Percentiles rank a stretch among this genome's conserved stretches.
Evolutionary conservation across 2,113 vertebrate species (phyloP).

Genomic region (Eurystomus gularis): DNA sequence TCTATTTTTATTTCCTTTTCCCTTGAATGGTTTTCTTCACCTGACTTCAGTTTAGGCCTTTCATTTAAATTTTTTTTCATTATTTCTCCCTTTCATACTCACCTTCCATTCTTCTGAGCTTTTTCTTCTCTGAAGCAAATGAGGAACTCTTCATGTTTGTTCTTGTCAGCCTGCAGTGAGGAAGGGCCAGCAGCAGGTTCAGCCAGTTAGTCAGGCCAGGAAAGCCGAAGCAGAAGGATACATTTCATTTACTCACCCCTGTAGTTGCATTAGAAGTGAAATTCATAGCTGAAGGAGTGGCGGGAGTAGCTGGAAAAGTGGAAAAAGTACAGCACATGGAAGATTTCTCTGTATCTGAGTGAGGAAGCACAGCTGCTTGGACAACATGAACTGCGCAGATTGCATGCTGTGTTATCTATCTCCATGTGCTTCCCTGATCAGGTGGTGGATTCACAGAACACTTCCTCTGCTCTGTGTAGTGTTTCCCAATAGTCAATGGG

Average conservation of each 20-base stretch:
- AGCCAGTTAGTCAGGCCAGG: not conserved
- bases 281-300: not conserved
- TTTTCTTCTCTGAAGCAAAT: not conserved
- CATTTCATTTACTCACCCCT: not conserved
- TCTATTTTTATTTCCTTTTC: not conserved
- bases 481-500: not conserved
- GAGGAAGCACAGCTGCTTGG: not conserved
- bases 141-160: conserved; percentile 9
- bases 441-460: not conserved
- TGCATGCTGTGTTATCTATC: rapidly evolving
- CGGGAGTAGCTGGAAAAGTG: not conserved
- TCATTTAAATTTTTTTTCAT: not conserved
- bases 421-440: not conserved
- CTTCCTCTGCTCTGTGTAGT: rapidly evolving
- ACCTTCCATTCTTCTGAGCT: not conserved
- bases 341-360: not conserved
- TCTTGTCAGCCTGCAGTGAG: not conserved
- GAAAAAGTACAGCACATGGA: rapidly evolving
- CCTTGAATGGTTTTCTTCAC: not conserved
- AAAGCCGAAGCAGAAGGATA: not conserved
- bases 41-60: not conserved
- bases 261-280: not conserved
- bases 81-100: not conserved
- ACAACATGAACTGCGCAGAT: not conserved
- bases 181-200: not conserved